Base-by-base conservation (phyloP, 2,113 vertebrate species). In the Copsychus sechellarum region DNA sequence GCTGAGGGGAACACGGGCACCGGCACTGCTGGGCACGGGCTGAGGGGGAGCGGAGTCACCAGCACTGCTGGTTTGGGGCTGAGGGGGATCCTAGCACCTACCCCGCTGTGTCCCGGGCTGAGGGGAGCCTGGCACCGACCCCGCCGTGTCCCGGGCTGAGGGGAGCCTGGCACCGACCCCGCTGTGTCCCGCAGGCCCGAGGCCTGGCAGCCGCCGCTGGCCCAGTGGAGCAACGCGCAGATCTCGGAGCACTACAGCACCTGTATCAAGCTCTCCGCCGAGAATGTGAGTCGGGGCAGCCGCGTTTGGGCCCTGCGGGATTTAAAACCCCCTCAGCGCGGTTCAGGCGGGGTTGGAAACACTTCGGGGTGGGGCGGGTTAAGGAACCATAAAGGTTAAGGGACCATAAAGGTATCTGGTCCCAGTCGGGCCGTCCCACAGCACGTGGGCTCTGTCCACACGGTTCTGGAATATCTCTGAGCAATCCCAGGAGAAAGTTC, bases 171-270 rank as follows among this genome's bases (percentile, higher is more conserved):
- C 43, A 31, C 45, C 14, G 60, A 38, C 12, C 8, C 42, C 33
- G 53, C 14, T 12, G 83, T 95, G 47, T 14, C 67, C 50, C 81
- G 28, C 86, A 98, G 98, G 93, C 58, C 38, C 77, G 53, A 81
- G 36, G 40, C 54, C 94, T 97, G 15, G 70, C 47, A 69, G 70
- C 25, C 90, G 13, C 38, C 78, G 2, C 51, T 98, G 33, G 98
- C 98, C 10, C 98, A 98, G 34, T 96, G 99, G 96, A 99, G 96
- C 43, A 98, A 99, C 74, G 97, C 97, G 3, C 98, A 99, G 97
- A 99, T 99, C 95, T 98, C 98, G 24, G 99, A 99, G 51, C 99
- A 99, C 95, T 99, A 99, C 91, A 98, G 98, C 51, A 99, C 99
- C 64, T 99, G 99, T 95, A 99, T 99, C 97, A 99, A 99, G 81